Evolutionary conservation across 2,888 invertebrate species (phyloP).

Genomic region (Miltochrista miniata): DNA sequence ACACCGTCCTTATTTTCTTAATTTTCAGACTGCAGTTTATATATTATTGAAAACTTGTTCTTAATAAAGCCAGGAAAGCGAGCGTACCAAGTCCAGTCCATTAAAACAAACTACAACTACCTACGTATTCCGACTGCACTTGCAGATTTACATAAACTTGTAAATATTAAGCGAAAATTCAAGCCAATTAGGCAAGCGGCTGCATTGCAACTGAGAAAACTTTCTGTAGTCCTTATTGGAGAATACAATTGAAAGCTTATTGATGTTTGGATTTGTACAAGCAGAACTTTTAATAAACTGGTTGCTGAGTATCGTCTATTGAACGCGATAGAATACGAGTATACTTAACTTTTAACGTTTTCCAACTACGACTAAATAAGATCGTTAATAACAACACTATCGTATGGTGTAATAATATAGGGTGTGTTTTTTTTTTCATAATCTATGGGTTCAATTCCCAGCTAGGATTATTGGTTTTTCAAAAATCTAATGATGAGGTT

Average conservation of each 20-base stretch:
- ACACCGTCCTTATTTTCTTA: no score
- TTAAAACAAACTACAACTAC: slow-evolving; percentile 41
- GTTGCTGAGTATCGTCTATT: slow-evolving; percentile 13
- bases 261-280: slow-evolving; percentile 60
- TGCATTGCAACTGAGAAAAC: slow-evolving; percentile 58
- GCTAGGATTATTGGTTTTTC: no score
- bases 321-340: no score
- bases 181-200: slow-evolving; percentile 71
- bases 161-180: slow-evolving; percentile 70
- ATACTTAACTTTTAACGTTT: no score
- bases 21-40: slow-evolving; percentile 6
- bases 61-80: slow-evolving; percentile 46
- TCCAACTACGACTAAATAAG: no score
- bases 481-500: no score
- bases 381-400: no score
- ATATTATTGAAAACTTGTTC: slow-evolving; percentile 33
- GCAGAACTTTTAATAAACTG: slow-evolving; percentile 29
- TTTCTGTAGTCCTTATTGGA: slow-evolving; percentile 57
- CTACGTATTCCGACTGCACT: slow-evolving; percentile 50
- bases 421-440: no score
- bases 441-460: no score
- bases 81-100: slow-evolving; percentile 47
- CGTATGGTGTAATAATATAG: no score
- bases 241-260: slow-evolving; percentile 63
- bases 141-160: slow-evolving; percentile 57